Conservation (phyloP, 2,797 vertebrate species). For the Enteromius viviparus region DNA sequence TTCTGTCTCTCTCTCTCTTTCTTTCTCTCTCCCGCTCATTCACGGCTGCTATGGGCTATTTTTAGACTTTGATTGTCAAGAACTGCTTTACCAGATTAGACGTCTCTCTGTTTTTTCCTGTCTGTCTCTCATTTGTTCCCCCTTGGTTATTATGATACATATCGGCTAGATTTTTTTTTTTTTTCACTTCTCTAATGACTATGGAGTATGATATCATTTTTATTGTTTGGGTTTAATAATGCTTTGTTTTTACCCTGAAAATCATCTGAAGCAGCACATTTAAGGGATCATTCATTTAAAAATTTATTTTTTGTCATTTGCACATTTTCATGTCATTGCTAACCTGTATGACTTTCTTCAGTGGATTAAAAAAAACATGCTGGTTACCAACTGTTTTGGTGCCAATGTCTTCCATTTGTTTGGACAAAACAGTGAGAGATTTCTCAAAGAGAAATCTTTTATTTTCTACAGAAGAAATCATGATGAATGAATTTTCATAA, state of each 20-base stretch:
- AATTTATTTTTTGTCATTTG: not conserved
- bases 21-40: slow-evolving; percentile 27
- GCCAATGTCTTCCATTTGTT: not conserved
- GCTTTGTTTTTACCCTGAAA: not conserved
- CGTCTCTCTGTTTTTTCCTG: slow-evolving; percentile 24
- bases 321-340: not conserved
- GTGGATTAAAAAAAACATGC: not conserved
- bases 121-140: slow-evolving; percentile 6
- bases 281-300: not conserved
- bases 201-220: not conserved
- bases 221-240: not conserved
- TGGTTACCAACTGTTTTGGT: not conserved
- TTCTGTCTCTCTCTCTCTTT: slow-evolving; percentile 2
- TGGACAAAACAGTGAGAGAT: not conserved
- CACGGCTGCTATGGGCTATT: slow-evolving; percentile 50
- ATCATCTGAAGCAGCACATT: not conserved
- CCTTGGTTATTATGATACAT: not conserved
- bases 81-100: slow-evolving; percentile 58
- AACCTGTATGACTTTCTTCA: not conserved
- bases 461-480: not conserved
- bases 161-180: slow-evolving; percentile 3
- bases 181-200: not conserved
- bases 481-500: not conserved
- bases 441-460: not conserved
- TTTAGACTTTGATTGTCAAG: slow-evolving; percentile 57